Evolutionary conservation across 1,140 invertebrate genomes (phyloP), one percentile per base, ranked within the genome.

Genomic region (Lordiphosa clarofinis): DNA sequence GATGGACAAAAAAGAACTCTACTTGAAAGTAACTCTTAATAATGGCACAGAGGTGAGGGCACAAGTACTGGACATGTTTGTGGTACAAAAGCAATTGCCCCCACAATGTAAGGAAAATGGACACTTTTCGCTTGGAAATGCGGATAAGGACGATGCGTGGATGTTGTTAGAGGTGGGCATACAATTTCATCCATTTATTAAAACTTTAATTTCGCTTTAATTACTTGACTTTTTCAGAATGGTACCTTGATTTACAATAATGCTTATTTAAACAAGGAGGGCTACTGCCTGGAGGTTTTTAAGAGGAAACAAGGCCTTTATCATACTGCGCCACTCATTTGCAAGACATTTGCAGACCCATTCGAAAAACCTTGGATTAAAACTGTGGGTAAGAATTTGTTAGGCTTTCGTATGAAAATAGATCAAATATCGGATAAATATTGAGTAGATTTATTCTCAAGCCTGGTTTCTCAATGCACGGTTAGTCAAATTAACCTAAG

Each of bases 231-330:
- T 4, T 53, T 64, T 5, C 38, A 87, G 75, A 66, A 86, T 53
- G 86, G 79, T 11, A 47, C 46, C 0, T 33, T 87, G 1, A 6
- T 43, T 6, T 43, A 11, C 0, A 60, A 81, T n/a, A 31, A 33
- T 8, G 35, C 28, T 1, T 8, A 7, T 31, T 8, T 31, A 8
- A 31, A 13, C 3, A 86, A 74, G 50, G 33, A 52, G 10, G 53
- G 66, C 1, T 87, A 87, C 49, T 87, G 86, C 42, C 31, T 87
- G 1, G 67, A 81, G 11, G 60, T 64, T 4, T 5, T 9, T 4
- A 11, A 7, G 0, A 5, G 2, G 0, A 19, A 33, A 0, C 7
- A 31, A 31, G 5, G 28, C 7, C 28, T 0, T 2, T 31, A 58
- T 8, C 15, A 21, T 1, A 43, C 81, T 3, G 56, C 56, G 4